Percentiles rank a stretch among this genome's conserved stretches.
Evolutionary conservation across 2,113 vertebrate species (phyloP).

Genomic region (Pipa parva): DNA sequence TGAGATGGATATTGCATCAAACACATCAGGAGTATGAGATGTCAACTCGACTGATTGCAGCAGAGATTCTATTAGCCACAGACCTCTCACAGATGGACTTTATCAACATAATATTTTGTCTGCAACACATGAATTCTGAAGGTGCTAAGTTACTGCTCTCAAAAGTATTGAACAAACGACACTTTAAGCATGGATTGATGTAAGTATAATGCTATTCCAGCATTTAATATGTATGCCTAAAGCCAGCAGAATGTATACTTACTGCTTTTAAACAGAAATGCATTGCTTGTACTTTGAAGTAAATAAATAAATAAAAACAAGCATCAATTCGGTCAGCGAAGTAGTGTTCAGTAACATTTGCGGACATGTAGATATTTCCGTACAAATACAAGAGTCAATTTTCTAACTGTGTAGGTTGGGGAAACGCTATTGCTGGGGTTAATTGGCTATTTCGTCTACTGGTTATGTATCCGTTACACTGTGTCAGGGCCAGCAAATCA

Average conservation of each 20-base stretch:
- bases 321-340: neutral
- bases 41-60: slow-evolving; percentile 48
- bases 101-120: slow-evolving; percentile 52
- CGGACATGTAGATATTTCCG: no score
- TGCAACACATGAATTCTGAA: slow-evolving; percentile 43
- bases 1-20: slow-evolving; percentile 58
- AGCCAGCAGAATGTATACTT: neutral
- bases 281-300: no score
- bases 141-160: slow-evolving; percentile 43
- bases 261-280: no score
- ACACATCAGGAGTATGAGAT: slow-evolving; percentile 43
- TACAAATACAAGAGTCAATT: no score
- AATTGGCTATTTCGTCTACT: no score
- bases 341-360: no score
- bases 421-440: no score
- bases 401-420: no score
- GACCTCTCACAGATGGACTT: slow-evolving; percentile 49
- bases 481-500: no score
- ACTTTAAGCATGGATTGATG: slow-evolving; percentile 42
- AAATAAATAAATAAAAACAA: neutral
- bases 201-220: no score
- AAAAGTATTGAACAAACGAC: slow-evolving; percentile 51
- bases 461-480: no score
- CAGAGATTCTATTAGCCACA: slow-evolving; percentile 51
- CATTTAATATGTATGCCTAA: neutral